Evolutionary conservation across 2,797 vertebrate species (phyloP), one percentile per base, ranked within the genome.

Genomic region (Antrozous pallidus): DNA sequence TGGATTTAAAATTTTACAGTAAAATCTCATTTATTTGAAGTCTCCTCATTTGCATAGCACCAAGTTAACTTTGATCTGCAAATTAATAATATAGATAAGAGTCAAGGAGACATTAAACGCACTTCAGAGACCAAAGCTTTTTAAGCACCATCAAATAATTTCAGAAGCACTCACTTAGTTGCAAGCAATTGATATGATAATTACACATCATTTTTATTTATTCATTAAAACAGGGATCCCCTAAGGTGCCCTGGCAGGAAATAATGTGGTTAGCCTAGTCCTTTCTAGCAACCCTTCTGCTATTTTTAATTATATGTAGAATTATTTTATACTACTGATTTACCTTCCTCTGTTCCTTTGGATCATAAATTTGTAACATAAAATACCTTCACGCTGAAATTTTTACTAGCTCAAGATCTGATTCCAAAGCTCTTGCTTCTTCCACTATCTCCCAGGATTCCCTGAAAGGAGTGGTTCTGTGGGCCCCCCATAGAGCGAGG

Each of bases 51-150:
- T 96, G 91, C 86, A 94, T 84, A 94, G 79, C 79, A 94, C 90
- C 92, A 94, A 94, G 96, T 96, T 97, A 96, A 95, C 89, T 94
- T 94, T 97, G 89, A 95, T 94, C 89, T 96, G 89, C 54, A 94
- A 95, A 95, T 95, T 94, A 94, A 94, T 96, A 97, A 97, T 95
- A 96, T 93, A 97, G 91, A 93, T 91, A 97, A 94, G 96, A 94
- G 87, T 95, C 96, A 95, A 96, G 58, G 93, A 95, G 91, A 93
- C 61, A 36, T 91, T 96, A 96, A 96, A 97, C 8, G 28, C 89
- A 97, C 96, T 97, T 96, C 91, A 94, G 95, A 97, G 96, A 96
- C 91, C 97, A 96, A 94, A 97, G 94, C 95, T 94, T 97, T 96
- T 97, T 93, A 94, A 97, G 96, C 89, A 96, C 73, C 94, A 96